Base-by-base conservation (phyloP, 2,888 invertebrate genomes). In the Parnassius mnemosyne region DNA sequence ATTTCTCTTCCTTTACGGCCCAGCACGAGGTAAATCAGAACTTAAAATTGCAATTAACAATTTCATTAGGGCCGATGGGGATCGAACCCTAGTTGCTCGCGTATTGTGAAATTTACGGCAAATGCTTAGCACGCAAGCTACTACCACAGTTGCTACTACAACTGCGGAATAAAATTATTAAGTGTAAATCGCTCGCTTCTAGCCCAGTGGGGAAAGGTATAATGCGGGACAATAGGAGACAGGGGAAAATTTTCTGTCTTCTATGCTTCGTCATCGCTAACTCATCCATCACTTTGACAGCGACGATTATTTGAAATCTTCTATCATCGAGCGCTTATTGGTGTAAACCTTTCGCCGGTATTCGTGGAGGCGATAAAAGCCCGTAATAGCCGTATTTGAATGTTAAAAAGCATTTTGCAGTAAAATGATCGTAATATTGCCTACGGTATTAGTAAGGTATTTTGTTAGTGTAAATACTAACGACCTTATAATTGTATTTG, bases 261-360 rank as follows among this genome's bases (percentile, higher is more conserved):
- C 78, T 72, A 70, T 71, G 85, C 84, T 71, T 70, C 79, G 86
- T 90, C 89, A 91, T 81, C 75, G 73, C 69, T 66, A 66, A 68
- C 69, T 72, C 81, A 88, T 91, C 87, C 76, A 89, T 91, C 90
- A 89, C 71, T 63, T 77, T 82, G 88, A 84, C 89, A 84, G 78
- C 80, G 65, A 68, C 80, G 82, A 84, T 84, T 87, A 85, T 84
- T 52, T 61, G 61, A 56, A 83, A 79, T 76, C 72, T 69, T 74
- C 76, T 72, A 75, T 76, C 76, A 74, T 62, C 74, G 76, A 71
- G 73, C 80, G 76, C 75, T 75, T 74, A 69, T 66, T 60, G 66
- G 71, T 73, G 72, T 68, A 75, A 74, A 75, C 76, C 77, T 83
- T 80, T 79, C 77, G 79, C 70, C 62, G 66, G 77, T 78, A 80